These are phyloP conservation scores for Gymnocheta viridis DNA, from an alignment of 2,888 invertebrate species.

Conservation along the genomic window DNA sequence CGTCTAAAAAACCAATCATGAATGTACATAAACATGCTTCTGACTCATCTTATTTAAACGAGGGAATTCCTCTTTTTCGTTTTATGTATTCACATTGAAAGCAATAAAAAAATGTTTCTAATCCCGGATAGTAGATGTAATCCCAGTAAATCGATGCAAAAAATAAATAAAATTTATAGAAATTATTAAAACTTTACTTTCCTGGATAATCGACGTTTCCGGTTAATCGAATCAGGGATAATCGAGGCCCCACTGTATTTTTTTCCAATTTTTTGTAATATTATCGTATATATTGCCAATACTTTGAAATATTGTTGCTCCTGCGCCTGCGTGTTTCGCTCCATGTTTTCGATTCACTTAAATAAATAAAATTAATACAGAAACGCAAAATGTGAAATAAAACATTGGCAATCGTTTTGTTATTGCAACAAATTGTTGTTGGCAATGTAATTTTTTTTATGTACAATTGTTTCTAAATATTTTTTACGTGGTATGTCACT, in stretches of 20 bases:
- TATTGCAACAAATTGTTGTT: constrained; percentile 20
- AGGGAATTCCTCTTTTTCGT: too few species aligned
- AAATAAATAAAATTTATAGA: too few species aligned
- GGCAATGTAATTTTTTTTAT: constrained; percentile 38
- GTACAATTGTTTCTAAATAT: constrained; percentile 9
- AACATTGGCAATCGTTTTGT: constrained; percentile 49
- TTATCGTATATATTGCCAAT: constrained; percentile 39
- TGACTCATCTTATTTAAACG: too few species aligned
- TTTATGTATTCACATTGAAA: too few species aligned
- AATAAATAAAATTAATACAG: constrained; percentile 16
- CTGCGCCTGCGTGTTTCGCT: constrained; percentile 55
- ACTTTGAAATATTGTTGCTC: constrained; percentile 44
- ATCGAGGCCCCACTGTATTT: not conserved
- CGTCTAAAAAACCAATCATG: too few species aligned
- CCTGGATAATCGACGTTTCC: too few species aligned
- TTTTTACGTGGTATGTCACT: not conserved
- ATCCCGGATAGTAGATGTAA: too few species aligned
- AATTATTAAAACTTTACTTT: too few species aligned
- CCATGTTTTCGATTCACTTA: constrained; percentile 40
- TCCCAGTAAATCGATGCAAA: too few species aligned
- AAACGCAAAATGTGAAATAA: constrained; percentile 36
- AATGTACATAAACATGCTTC: too few species aligned
- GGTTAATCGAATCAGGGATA: too few species aligned
- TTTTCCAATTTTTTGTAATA: constrained; percentile 8
- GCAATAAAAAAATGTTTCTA: too few species aligned